Base-by-base conservation (phyloP, 2,888 invertebrate genomes). In the Cantharis rustica region DNA sequence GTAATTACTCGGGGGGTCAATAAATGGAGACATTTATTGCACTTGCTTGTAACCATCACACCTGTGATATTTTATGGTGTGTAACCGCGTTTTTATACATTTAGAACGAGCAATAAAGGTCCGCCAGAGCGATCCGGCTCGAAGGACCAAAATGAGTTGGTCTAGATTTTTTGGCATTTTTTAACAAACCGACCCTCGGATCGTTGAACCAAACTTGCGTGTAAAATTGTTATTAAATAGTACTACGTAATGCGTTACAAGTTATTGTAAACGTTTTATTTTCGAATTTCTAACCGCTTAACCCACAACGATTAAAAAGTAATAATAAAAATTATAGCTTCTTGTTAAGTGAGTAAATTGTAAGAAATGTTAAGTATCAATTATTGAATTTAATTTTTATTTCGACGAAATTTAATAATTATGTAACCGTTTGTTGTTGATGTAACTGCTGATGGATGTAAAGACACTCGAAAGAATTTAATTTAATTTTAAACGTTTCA, bases 321-420 rank as follows among this genome's bases (percentile, higher is more conserved):
- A 66, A 66, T 66, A 66, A 66, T 66, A 66, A 66, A 66, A 66
- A 66, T 66, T 66, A 66, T 23, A 66, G 64, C 64, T 66, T 66
- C 64, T 66, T 16, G 15, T 66, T 66, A 66, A 66, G 64, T 66
- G 64, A 66, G 23, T 66, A 66, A 66, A 66, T 66, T n/a, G 64
- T 66, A 66, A 20, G n/a, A 23, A 66, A 66, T 66, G 17, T 66
- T 66, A 20, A 47, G 47, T 47, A 47, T 47, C 47, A 47, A 47
- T 47, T 47, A 47, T 47, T 47, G 47, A 47, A 47, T 47, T 47
- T n/a, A 47, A 47, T 47, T 47, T 47, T 47, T 47, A 47, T 47
- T 47, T 47, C 47, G 47, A 47, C 47, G 47, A 47, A 47, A 47
- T 47, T 47, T 47, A n/a, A 47, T 47, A 47, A 47, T 47, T n/a